Evolutionary conservation across 2,888 invertebrate species (phyloP).

Genomic region (Himalopsyche tibetana): DNA sequence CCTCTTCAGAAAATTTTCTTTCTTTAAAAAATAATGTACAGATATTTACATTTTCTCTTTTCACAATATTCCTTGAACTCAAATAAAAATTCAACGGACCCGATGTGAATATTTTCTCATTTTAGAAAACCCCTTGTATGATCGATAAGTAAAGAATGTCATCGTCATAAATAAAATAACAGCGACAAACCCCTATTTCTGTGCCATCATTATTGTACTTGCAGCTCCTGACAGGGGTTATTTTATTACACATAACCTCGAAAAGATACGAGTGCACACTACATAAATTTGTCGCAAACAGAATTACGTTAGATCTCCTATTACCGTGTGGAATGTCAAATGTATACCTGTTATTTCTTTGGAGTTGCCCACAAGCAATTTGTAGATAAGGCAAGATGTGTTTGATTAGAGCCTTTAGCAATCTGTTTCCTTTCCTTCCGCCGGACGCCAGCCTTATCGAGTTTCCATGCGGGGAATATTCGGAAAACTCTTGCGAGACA

Average conservation of each 20-base stretch:
- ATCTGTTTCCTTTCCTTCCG: constrained; percentile 50
- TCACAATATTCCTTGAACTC: no score
- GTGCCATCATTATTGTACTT: neutral
- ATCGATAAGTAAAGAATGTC: neutral
- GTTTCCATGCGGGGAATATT: constrained; percentile 47
- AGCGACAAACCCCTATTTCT: neutral
- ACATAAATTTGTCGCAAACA: neutral
- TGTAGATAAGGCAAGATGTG: constrained; percentile 60
- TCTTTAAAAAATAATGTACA: no score
- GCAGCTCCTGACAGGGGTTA: neutral
- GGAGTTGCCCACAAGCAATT: constrained; percentile 49
- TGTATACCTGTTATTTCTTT: constrained; percentile 17
- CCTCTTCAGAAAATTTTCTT: no score
- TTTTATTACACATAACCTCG: constrained; percentile 21
- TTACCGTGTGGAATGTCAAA: neutral
- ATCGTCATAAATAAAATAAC: neutral
- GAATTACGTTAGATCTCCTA: neutral
- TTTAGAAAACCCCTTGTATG: neutral
- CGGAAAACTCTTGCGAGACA: constrained; percentile 8
- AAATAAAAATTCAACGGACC: no score
- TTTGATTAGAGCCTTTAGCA: constrained; percentile 56
- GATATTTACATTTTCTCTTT: no score
- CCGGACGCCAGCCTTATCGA: constrained; percentile 55
- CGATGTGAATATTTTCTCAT: no score
- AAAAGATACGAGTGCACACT: neutral